A percentile compares a stretch with the other conserved stretches of the same genome.
Conservation (phyloP, 2,113 vertebrate species). For the Bolborhynchus lineola region DNA sequence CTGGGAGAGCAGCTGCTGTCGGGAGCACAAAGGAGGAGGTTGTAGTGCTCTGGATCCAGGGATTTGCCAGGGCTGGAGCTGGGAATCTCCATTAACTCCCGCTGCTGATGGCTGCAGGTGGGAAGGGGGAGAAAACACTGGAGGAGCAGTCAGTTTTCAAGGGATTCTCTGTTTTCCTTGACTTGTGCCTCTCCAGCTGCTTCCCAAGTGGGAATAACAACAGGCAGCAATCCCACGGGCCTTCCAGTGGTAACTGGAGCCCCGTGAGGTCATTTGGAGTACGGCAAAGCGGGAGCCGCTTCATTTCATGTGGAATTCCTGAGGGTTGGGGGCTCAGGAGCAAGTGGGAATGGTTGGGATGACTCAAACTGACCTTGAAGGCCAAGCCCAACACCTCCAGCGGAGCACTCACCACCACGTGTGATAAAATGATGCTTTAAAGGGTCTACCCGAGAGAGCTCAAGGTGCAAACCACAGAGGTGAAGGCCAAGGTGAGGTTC, state of each 20-base stretch:
- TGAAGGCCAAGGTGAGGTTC: accelerated
- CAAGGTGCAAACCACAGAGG: accelerated
- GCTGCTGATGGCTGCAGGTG: background rate
- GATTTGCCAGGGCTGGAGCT: background rate
- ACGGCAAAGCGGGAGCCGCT: background rate
- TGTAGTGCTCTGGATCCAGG: background rate
- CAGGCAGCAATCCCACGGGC: background rate
- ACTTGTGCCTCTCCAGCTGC: background rate
- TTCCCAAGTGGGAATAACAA: background rate
- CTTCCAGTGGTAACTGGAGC: background rate
- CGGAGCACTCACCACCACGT: too few relatives aligned
- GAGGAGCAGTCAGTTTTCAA: background rate
- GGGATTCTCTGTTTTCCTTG: background rate
- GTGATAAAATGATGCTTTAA: background rate
- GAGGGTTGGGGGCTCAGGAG: background rate
- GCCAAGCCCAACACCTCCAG: background rate
- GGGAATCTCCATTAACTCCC: background rate
- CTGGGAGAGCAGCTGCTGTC: background rate
- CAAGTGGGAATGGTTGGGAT: accelerated
- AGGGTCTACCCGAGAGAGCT: too few relatives aligned
- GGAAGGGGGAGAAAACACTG: background rate
- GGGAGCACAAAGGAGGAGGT: background rate
- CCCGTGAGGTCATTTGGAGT: too few relatives aligned
- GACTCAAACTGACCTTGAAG: background rate
- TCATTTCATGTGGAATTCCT: background rate